These are phyloP conservation scores for Ageneiosus marmoratus DNA, from an alignment of 2,113 vertebrate species.

Conservation along the genomic window DNA sequence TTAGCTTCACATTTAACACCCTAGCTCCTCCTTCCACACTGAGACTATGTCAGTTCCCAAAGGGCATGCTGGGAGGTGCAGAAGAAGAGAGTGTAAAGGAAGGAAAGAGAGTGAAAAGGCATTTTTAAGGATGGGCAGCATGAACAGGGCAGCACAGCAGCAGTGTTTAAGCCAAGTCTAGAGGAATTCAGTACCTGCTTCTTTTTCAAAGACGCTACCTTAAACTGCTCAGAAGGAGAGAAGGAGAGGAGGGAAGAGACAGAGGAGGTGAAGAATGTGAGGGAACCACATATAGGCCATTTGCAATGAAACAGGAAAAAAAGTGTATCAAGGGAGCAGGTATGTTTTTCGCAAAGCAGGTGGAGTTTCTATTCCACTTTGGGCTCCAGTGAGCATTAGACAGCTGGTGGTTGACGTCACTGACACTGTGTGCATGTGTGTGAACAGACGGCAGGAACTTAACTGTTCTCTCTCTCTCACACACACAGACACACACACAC, in stretches of 20 bases:
- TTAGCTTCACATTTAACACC: neutral
- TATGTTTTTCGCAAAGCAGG: conserved; percentile 44
- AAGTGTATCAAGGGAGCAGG: conserved; percentile 42
- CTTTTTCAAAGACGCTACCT: conserved; percentile 81
- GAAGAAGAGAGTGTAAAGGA: neutral
- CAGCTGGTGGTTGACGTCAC: conserved; percentile 51
- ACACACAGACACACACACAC: conserved; percentile 3
- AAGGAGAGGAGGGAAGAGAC: conserved; percentile 64
- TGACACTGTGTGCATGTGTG: conserved; percentile 24
- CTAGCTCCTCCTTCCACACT: conserved; percentile 45
- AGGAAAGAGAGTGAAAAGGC: neutral
- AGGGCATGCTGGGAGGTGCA: conserved; percentile 66
- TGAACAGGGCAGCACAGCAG: conserved; percentile 38
- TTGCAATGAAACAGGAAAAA: conserved; percentile 37
- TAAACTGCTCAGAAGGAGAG: conserved; percentile 72
- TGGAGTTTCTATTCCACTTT: conserved; percentile 46
- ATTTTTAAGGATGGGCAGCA: conserved; percentile 41
- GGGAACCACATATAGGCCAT: conserved; percentile 52
- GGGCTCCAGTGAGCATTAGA: conserved; percentile 46
- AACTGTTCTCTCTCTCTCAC: conserved; percentile 1
- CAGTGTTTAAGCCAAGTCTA: conserved; percentile 43
- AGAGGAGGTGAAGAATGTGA: conserved; percentile 53
- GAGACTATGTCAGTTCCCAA: conserved; percentile 24
- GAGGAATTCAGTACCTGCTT: conserved; percentile 84
- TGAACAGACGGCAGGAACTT: conserved; percentile 45